Evolutionary conservation across 37 sponge, comb jelly and placozoan genomes (phyloP).

Genomic region (Cladorhizidae sp.): DNA sequence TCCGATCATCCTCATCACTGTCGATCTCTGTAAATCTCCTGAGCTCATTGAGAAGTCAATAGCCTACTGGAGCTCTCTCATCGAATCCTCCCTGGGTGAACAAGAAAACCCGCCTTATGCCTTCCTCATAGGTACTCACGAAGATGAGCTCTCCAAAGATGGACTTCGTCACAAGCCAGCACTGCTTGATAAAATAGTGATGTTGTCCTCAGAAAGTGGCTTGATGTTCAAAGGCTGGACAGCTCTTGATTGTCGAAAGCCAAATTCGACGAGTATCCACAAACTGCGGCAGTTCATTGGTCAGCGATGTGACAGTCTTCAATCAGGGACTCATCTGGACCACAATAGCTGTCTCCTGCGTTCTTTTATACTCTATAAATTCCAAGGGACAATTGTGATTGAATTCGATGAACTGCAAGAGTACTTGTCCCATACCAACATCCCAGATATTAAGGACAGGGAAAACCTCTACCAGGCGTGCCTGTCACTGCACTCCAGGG

Average conservation of each 20-base stretch:
- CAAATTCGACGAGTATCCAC: slow-evolving; percentile 5
- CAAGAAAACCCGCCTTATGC: neutral
- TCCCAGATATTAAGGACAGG: slow-evolving; percentile 2
- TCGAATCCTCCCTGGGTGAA: neutral
- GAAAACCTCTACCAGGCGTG: slow-evolving; percentile 5
- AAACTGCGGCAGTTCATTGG: slow-evolving; percentile 20
- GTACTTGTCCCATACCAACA: slow-evolving; percentile 20
- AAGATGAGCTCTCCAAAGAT: slow-evolving; percentile 29
- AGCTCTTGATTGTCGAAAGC: slow-evolving; percentile 16
- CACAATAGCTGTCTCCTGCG: slow-evolving; percentile 13
- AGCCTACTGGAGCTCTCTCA: slow-evolving; percentile 12
- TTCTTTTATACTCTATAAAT: slow-evolving; percentile 26
- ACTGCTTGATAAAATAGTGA: slow-evolving; percentile 7
- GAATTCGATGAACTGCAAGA: slow-evolving; percentile 1
- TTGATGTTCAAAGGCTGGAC: slow-evolving; percentile 7
- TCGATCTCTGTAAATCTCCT: slow-evolving; percentile 9
- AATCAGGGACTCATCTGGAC: neutral
- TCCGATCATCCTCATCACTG: slow-evolving; percentile 18
- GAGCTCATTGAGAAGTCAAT: slow-evolving; percentile 1
- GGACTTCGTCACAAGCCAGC: slow-evolving; percentile 11
- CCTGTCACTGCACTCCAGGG: slow-evolving; percentile 20
- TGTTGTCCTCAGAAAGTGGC: neutral
- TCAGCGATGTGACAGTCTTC: slow-evolving; percentile 12
- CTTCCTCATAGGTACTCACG: slow-evolving; percentile 29
- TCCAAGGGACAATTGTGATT: slow-evolving; percentile 12